Percentiles rank a stretch among this genome's conserved stretches.
Evolutionary conservation across 2,113 vertebrate genomes (phyloP).

Genomic region (Megaceryle maxima): DNA sequence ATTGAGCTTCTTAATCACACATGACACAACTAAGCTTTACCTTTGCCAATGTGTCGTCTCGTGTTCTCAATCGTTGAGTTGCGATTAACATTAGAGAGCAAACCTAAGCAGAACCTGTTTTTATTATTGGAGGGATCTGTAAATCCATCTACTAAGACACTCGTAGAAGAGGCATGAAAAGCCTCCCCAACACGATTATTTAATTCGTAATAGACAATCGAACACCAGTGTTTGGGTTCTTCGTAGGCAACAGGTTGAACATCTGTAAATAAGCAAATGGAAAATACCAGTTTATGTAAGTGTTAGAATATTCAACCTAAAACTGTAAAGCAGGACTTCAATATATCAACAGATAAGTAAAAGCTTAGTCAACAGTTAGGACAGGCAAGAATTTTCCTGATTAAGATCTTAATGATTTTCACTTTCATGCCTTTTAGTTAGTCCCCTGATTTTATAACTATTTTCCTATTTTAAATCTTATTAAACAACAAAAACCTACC

Average conservation of each 20-base stretch:
- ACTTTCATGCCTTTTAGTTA: background rate
- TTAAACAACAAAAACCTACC: background rate
- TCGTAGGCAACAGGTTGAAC: conserved; percentile 96
- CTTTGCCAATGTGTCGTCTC: conserved; percentile 94
- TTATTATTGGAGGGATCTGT: conserved; percentile 97
- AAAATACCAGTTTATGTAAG: background rate
- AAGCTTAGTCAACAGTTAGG: background rate
- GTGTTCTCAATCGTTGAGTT: conserved; percentile 98
- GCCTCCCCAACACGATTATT: conserved; percentile 96
- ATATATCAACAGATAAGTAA: background rate
- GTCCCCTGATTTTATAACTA: accelerated
- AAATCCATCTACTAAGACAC: conserved; percentile 95
- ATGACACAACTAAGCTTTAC: conserved; percentile 55
- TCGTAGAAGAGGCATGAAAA: conserved; percentile 94
- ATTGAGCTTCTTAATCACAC: background rate
- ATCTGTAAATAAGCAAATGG: conserved; percentile 75
- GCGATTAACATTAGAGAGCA: conserved; percentile 95
- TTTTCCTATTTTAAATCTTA: background rate
- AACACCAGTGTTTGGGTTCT: conserved; percentile 97
- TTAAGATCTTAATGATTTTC: background rate
- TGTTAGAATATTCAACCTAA: background rate
- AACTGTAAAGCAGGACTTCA: background rate
- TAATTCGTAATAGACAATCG: conserved; percentile 97
- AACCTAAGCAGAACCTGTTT: conserved; percentile 95
- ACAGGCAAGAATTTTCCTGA: background rate